A percentile compares a stretch with the other conserved stretches of the same genome.
These are phyloP conservation scores for Apodemus sylvaticus DNA, from an alignment of 2,113 vertebrate species.

Conservation along the genomic window DNA sequence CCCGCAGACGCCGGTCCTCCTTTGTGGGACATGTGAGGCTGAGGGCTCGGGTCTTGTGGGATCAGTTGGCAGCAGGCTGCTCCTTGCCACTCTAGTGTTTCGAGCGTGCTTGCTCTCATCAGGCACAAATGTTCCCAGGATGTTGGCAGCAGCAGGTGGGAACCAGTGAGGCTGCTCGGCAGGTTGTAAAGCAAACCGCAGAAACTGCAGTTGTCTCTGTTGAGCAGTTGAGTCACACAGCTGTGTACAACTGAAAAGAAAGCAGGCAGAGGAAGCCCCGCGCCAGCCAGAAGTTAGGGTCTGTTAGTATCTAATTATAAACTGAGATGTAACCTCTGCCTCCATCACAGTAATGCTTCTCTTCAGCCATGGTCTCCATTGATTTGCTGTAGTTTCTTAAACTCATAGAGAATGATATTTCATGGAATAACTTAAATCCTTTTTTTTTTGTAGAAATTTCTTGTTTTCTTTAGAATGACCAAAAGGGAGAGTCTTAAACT, in stretches of 20 bases:
- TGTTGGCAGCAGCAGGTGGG: neutral
- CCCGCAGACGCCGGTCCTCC: neutral
- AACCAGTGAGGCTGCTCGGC: neutral
- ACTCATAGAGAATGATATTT: neutral
- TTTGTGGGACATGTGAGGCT: neutral
- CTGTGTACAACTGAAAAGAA: neutral
- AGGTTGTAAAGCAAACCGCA: neutral
- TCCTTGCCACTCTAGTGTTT: neutral
- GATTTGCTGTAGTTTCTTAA: neutral
- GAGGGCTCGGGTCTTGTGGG: neutral
- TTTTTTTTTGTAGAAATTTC: neutral
- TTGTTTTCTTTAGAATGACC: neutral
- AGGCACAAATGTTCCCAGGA: neutral
- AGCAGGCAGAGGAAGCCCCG: neutral
- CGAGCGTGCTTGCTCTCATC: neutral
- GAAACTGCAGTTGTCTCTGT: neutral
- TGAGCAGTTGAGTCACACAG: neutral
- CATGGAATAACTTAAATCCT: neutral
- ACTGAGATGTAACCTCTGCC: neutral
- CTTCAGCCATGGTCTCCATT: neutral
- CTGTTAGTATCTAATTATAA: neutral
- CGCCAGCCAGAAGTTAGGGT: neutral
- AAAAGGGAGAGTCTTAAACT: conserved; percentile 37
- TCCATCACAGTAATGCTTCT: neutral
- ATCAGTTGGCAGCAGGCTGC: neutral